Evolutionary conservation across 2,113 vertebrate genomes (phyloP).

Genomic region (Vulpes ferrilata): DNA sequence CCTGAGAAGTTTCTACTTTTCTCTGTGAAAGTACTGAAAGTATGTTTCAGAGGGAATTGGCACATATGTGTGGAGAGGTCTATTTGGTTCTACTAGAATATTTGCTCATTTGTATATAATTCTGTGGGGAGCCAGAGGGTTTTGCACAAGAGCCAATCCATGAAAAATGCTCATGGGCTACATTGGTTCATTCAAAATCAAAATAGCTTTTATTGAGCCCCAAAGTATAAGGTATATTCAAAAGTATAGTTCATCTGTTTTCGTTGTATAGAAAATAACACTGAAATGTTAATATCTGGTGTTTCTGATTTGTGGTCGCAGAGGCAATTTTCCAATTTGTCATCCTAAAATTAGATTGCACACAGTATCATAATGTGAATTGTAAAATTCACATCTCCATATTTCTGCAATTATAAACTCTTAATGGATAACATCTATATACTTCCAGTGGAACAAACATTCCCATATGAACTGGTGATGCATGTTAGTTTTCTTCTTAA

Average conservation of each 20-base stretch:
- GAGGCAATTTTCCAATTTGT: conserved; percentile 31
- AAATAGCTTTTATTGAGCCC: neutral
- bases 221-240: conserved; percentile 14
- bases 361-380: conserved; percentile 5
- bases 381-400: conserved; percentile 56
- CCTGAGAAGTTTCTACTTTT: conserved; percentile 10
- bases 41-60: neutral
- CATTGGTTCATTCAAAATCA: conserved; percentile 32
- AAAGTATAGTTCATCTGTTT: conserved; percentile 20
- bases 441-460: conserved; percentile 45
- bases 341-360: conserved; percentile 52
- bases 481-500: conserved; percentile 43
- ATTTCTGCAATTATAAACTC: conserved; percentile 62
- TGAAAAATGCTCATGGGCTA: conserved; percentile 43
- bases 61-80: neutral
- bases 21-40: neutral
- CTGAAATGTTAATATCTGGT: conserved; percentile 59
- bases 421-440: conserved; percentile 19
- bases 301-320: conserved; percentile 58
- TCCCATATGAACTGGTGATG: conserved; percentile 37
- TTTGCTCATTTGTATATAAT: conserved; percentile 59
- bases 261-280: conserved; percentile 32
- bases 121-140: neutral
- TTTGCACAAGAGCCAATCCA: conserved; percentile 37
- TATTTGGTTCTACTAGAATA: conserved; percentile 29